Conservation (phyloP, 2,888 invertebrate genomes). For the Tigriopus californicus region DNA sequence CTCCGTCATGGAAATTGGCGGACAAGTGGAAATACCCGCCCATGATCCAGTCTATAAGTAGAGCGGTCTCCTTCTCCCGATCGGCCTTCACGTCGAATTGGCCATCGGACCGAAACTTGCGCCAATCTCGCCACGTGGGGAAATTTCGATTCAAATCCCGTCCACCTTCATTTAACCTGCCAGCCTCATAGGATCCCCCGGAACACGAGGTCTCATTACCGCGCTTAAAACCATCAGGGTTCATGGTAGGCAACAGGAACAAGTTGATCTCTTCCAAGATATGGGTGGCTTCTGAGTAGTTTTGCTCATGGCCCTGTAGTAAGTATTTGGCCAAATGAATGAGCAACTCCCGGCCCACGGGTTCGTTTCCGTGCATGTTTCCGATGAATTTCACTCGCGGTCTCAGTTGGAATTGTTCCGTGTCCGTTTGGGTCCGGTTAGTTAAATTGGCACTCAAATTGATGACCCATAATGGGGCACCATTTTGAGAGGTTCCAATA, state of each 20-base stretch:
- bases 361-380: conserved; percentile 14
- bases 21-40: background rate
- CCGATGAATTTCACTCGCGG: background rate
- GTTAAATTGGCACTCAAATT: too few species aligned
- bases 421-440: too few species aligned
- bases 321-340: background rate
- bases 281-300: background rate
- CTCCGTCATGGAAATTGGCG: conserved; percentile 4
- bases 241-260: background rate
- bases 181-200: background rate
- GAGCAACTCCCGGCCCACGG: conserved; percentile 7
- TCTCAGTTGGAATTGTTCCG: background rate
- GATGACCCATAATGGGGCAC: too few species aligned
- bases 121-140: background rate
- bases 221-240: conserved; percentile 5
- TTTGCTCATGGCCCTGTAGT: background rate
- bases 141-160: background rate
- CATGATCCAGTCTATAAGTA: background rate
- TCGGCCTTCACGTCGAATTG: background rate
- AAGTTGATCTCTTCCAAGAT: background rate
- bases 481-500: too few species aligned
- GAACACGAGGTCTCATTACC: background rate
- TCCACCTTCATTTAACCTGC: background rate
- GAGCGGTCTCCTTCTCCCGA: background rate
- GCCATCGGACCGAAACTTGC: background rate